phyloP scores from a whole-genome alignment of 2,888 invertebrate genomes.

The Spatulosminthurus flaviceps region DNA sequence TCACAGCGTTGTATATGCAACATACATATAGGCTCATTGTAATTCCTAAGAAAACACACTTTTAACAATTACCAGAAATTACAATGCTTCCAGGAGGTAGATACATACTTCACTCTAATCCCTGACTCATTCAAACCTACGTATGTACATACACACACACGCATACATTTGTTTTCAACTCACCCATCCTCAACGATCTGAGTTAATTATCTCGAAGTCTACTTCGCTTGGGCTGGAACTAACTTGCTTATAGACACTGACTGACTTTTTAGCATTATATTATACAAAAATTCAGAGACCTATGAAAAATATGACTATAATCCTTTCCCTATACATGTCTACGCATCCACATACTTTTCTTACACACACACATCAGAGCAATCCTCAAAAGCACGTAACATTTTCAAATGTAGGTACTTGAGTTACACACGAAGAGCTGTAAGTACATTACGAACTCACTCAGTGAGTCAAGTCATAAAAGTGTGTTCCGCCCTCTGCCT shows the following conservation, averaged over 20 bases:
- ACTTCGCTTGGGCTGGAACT: slow-evolving; percentile 9
- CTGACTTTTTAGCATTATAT: not conserved
- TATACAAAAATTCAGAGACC: not conserved
- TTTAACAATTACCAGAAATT: not conserved
- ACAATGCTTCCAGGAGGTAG: slow-evolving; percentile 29
- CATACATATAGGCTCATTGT: no score
- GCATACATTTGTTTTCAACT: slow-evolving; percentile 2
- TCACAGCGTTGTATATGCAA: no score
- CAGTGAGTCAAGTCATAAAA: slow-evolving; percentile 11
- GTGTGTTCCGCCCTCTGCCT: not conserved
- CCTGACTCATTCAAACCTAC: not conserved
- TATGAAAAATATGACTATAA: slow-evolving; percentile 11
- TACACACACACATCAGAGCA: no score
- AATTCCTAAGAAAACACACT: not conserved
- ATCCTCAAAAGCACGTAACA: not conserved
- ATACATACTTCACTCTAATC: not conserved
- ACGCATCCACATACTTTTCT: no score
- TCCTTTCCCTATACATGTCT: no score
- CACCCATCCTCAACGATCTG: slow-evolving; percentile 32
- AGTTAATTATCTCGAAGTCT: slow-evolving; percentile 27
- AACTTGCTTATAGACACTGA: not conserved
- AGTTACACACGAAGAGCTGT: not conserved
- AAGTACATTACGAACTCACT: not conserved
- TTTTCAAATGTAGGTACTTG: not conserved
- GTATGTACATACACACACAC: no score